Base-by-base conservation (phyloP, 2,113 vertebrate species). In the Crotalus viridis region DNA sequence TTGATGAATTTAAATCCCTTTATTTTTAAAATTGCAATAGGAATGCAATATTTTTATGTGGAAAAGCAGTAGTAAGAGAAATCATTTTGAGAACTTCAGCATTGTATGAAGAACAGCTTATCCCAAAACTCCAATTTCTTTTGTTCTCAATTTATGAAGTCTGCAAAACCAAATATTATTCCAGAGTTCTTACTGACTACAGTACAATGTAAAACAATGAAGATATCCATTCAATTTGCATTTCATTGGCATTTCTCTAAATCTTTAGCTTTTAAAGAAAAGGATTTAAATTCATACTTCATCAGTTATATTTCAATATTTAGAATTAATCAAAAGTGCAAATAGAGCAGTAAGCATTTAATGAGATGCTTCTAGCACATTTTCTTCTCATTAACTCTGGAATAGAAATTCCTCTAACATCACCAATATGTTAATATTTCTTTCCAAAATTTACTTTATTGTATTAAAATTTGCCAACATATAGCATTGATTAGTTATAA, bases 251-350 rank as follows among this genome's bases (percentile, higher is more conserved):
- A 95, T 97, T 97, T 97, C 96, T 95, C 69, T 91, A 95, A 96
- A 94, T 95, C 95, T 95, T 97, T 94, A 93, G 97, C 96, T 97
- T 96, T 96, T 95, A 95, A 96, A 96, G 94, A 95, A 95, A 96
- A 92, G 92, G n/a, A 24, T 93, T 95, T 93, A 93, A 94, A 97
- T 95, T 96, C 95, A 96, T 97, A 97, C 95, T 95, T 97, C 97
- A 97, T 97, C 96, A 96, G 92, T 95, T 95, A 95, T 94, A 90
- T 94, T 96, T 95, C 95, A 97, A 94, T 87, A 96, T 95, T 92
- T 96, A 97, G 96, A 96, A 95, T 97, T 96, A 96, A 96, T 95
- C 94, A 95, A 96, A 97, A 97, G 96, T 96, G 97, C 97, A 96
- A 97, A 97, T 97, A 96, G 91, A 97, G 96, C 96, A 96, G 91